phyloP scores from a whole-genome alignment of 2,113 vertebrate genomes.

The Otolemur garnettii region DNA sequence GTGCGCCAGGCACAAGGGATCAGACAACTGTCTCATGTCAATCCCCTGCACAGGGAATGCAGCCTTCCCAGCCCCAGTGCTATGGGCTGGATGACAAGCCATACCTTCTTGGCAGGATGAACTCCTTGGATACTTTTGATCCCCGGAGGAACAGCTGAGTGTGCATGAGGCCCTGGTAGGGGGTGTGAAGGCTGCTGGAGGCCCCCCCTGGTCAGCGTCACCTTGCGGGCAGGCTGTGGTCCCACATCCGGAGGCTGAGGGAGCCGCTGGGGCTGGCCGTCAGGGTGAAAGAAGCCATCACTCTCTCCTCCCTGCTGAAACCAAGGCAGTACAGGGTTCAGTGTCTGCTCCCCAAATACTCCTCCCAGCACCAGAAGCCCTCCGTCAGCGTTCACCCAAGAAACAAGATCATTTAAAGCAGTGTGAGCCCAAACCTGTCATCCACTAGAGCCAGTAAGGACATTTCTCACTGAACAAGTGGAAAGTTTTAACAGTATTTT shows the following conservation, averaged over 20 bases:
- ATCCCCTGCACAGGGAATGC: too few species aligned
- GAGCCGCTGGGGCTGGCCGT: slow-evolving; percentile 88
- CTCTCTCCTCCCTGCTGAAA: slow-evolving; percentile 91
- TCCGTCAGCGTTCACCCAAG: rapidly evolving
- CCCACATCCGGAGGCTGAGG: slow-evolving; percentile 88
- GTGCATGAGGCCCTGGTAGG: slow-evolving; percentile 76
- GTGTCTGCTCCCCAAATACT: slow-evolving; percentile 43
- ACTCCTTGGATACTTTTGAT: slow-evolving; percentile 90
- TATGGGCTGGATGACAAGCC: not conserved
- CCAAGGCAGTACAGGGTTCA: slow-evolving; percentile 85
- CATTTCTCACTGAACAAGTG: not conserved
- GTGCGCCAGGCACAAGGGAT: rapidly evolving
- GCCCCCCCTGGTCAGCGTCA: slow-evolving; percentile 91
- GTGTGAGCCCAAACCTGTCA: not conserved
- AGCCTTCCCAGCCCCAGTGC: not conserved
- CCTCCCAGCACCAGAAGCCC: not conserved
- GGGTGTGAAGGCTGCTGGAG: slow-evolving; percentile 83
- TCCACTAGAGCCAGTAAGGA: not conserved
- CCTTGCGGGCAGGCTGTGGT: slow-evolving; percentile 92
- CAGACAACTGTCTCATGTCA: not conserved
- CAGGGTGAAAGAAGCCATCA: slow-evolving; percentile 86
- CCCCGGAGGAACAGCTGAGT: slow-evolving; percentile 87
- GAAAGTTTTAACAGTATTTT: not conserved
- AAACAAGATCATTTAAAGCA: not conserved
- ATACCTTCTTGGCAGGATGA: slow-evolving; percentile 90